Evolutionary conservation across 2,888 invertebrate genomes (phyloP), one percentile per base, ranked within the genome.

Genomic region (Rosalia funebris): DNA sequence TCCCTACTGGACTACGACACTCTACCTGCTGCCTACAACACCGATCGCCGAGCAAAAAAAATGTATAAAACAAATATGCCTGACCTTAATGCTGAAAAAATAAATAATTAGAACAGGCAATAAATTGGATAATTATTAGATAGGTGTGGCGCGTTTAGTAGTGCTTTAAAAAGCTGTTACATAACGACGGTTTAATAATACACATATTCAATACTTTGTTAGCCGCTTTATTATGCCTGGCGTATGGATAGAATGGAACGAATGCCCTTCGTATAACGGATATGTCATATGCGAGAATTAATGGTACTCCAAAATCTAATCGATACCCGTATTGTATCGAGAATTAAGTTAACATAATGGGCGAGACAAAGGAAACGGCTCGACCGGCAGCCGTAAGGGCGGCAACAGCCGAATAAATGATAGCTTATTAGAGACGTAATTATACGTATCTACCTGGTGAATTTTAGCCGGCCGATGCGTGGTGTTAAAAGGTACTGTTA

Each of bases 151-250:
- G 14, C 20, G 12, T 44, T 44, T 25, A 20, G 17, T 44, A 44
- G 19, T n/a, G 20, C 12, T 44, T 25, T n/a, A 34, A 44, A 25
- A 44, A 25, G 25, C 5, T 5, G 44, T 44, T 44, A 44, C 20
- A 44, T 44, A 44, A 44, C 20, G 44, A 44, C 44, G 20, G 20
- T 44, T 44, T 44, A 44, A 44, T 44, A 44, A 44, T 25, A 20
- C 17, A 44, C 19, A 19, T 44, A 44, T 44, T 44, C 44, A 44
- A 34, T 34, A 11, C 34, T 34, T 34, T 34, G 34, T 34, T 34
- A 34, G 7, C 25, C 25, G 10, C 34, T 3, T 9, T 34, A 34
- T 34, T 34, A 34, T 34, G 7, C 11, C 10, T n/a, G 34, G 11
- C 34, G 34, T 7, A 25, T 3, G 25, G 25, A n/a, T 34, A 34